Percentiles rank a stretch among this genome's conserved stretches.
These are phyloP conservation scores for Eristalis arbustorum DNA, from an alignment of 2,888 invertebrate species.

Conservation along the genomic window DNA sequence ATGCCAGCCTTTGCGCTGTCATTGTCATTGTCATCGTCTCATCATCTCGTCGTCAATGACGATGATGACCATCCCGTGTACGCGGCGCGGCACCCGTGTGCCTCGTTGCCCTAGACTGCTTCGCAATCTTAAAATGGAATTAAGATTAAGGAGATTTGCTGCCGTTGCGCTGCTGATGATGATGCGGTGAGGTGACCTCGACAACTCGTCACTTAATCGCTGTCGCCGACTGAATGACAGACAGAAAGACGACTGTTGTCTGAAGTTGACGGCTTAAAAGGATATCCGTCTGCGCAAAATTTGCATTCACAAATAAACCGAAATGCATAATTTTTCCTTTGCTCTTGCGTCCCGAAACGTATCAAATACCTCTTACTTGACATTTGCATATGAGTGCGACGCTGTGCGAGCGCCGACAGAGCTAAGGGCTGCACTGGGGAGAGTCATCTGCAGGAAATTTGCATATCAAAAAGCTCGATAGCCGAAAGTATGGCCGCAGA, in stretches of 20 bases:
- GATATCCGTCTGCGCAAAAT: conserved; percentile 42
- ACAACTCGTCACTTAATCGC: conserved; percentile 70
- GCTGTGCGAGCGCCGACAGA: not conserved
- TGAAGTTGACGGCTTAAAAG: conserved; percentile 64
- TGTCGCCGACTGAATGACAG: conserved; percentile 63
- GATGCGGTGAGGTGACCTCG: conserved; percentile 62
- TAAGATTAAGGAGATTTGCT: conserved; percentile 64
- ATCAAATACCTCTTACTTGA: conserved; percentile 14
- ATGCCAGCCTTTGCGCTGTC: conserved; percentile 50
- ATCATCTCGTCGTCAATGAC: conserved; percentile 57
- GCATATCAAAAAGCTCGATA: conserved; percentile 61
- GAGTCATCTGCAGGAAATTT: conserved; percentile 23
- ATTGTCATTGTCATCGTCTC: conserved; percentile 62
- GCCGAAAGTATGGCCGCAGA: conserved; percentile 32
- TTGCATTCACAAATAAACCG: conserved; percentile 56
- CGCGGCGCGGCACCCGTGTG: conserved; percentile 24
- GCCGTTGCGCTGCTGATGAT: conserved; percentile 17
- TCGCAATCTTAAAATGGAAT: conserved; percentile 54
- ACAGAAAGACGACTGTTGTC: conserved; percentile 64
- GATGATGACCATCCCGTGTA: conserved; percentile 50
- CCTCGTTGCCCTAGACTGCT: conserved; percentile 17
- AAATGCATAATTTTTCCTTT: conserved; percentile 38
- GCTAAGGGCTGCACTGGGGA: conserved; percentile 27
- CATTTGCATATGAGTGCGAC: conserved; percentile 46
- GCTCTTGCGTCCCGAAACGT: conserved; percentile 3